Evolutionary conservation across 1,140 invertebrate species (phyloP).

Genomic region (Drosophila ananassae): DNA sequence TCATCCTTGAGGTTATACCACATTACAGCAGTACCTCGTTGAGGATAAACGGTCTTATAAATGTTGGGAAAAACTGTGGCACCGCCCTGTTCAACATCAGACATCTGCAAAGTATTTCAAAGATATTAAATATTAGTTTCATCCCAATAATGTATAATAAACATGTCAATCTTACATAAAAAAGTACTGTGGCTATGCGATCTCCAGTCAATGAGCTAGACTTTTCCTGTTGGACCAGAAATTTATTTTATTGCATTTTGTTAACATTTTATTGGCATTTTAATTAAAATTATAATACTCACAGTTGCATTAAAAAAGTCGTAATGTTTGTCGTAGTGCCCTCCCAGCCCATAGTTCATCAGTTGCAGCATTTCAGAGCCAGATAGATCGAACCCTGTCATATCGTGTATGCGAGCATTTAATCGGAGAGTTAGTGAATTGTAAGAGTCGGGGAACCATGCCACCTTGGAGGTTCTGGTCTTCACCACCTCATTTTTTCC

Average conservation of each 20-base stretch:
- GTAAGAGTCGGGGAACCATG: conserved; percentile 95
- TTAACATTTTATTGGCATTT: background rate
- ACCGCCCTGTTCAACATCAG: conserved; percentile 96
- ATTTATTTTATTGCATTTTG: too few relatives aligned
- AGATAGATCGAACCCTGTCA: conserved; percentile 87
- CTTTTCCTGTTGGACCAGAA: background rate
- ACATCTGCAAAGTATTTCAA: conserved; percentile 88
- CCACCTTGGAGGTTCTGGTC: conserved; percentile 98
- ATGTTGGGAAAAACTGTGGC: conserved; percentile 97
- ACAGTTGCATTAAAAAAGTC: conserved; percentile 86
- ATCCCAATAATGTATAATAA: background rate
- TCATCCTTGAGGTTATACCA: conserved; percentile 97
- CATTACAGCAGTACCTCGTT: conserved; percentile 95
- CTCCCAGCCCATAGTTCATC: conserved; percentile 89
- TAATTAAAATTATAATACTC: conserved; percentile 3
- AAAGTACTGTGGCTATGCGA: conserved; percentile 76
- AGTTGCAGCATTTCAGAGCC: conserved; percentile 88
- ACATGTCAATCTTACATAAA: conserved; percentile 62
- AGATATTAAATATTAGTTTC: too few relatives aligned
- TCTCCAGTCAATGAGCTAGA: conserved; percentile 45
- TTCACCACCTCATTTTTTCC: conserved; percentile 93
- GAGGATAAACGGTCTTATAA: conserved; percentile 92
- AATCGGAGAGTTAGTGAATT: conserved; percentile 90
- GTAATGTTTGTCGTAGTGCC: conserved; percentile 89
- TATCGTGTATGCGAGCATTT: conserved; percentile 89